Evolutionary conservation across 2,113 vertebrate species (phyloP), one percentile per base, ranked within the genome.

Genomic region (Solenodon paradoxus): DNA sequence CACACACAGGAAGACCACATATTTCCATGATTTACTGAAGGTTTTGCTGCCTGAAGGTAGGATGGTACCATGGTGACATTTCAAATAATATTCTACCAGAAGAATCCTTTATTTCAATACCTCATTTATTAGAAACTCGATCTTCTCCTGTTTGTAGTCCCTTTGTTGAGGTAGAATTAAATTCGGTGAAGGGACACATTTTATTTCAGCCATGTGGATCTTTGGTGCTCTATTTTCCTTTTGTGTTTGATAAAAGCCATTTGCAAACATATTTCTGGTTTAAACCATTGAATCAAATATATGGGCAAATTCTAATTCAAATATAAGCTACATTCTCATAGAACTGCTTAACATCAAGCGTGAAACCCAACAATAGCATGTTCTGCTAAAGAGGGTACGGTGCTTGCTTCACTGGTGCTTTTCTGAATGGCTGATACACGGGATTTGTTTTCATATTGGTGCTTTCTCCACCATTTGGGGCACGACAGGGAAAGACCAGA

Each of bases 221-320:
- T 80, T 75, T 84, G 55, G 47, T 53, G 49, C 59, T 87, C 3
- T 59, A 57, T 71, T 77, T 92, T 90, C 75, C 61, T 71, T 74
- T 30, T 7, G 24, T 78, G 19, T 93, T 94, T 88, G 38, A 95
- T 81, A 90, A 94, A 95, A 95, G 55, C 68, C 28, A 69, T 82
- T 90, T 79, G 57, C 40, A 81, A 88, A 93, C 40, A 77, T 75
- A 89, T 78, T 85, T 93, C 80, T 93, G 22, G 16, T 85, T 92
- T 88, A 94, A 93, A 90, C 35, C 15, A 69, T 51, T 81, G 74
- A 87, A 35, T 92, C 61, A 71, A 75, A 80, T 94, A 51, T 53
- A 78, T 38, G 32, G 72, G 66, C 61, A 88, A 81, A 96, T 90
- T 90, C n/a, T 59, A 80, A 96, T 92, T 92, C 66, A 95, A 79